Base-by-base conservation (phyloP, 2,113 vertebrate species). In the Tetraodon nigroviridis region DNA sequence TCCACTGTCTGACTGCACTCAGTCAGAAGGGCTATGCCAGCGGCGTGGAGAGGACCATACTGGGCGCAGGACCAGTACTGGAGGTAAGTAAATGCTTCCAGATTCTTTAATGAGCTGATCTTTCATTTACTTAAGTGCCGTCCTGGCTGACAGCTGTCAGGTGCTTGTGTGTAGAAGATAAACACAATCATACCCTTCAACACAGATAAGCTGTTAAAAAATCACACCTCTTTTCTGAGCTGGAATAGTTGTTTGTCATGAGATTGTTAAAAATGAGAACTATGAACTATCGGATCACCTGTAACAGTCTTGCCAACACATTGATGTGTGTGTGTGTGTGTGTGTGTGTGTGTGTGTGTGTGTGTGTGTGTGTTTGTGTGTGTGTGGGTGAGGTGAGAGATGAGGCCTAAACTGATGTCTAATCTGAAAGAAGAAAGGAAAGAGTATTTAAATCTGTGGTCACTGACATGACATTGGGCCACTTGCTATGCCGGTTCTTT, bases 11-110 rank as follows among this genome's bases (percentile, higher is more conserved):
- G 74, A 98, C 96, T 0, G 97, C 96, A 0, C 91, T 99, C 68
- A 99, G 97, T 89, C 97, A 98, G 89, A 98, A 98, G 74, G 97
- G 97, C 67, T 94, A 97, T 0, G 97, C 96, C 54, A 98, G 97
- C 0, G 96, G 97, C 0, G 97, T 99, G 19, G 97, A 99, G 85
- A 92, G 97, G 77, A 99, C 96, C 78, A 98, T 99, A 72, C 88
- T 99, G 65, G 97, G 97, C 7, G 97, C 97, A 0, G 97, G 97
- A 73, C 97, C 96, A 0, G 97, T 99, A 17, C 88, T 99, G n/a
- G 97, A 99, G 96, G 97, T 99, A 90, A 82, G 86, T 61, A 4
- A 21, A 14, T 44, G 8, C 22, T 1, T 54, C 12, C 37, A 40
- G 45, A 37, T 37, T 37, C 41, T 18, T 7, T 17, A 46, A n/a